These are phyloP conservation scores for Hirtodrosophila confusa DNA, from an alignment of 2,888 invertebrate species.

Conservation along the genomic window DNA sequence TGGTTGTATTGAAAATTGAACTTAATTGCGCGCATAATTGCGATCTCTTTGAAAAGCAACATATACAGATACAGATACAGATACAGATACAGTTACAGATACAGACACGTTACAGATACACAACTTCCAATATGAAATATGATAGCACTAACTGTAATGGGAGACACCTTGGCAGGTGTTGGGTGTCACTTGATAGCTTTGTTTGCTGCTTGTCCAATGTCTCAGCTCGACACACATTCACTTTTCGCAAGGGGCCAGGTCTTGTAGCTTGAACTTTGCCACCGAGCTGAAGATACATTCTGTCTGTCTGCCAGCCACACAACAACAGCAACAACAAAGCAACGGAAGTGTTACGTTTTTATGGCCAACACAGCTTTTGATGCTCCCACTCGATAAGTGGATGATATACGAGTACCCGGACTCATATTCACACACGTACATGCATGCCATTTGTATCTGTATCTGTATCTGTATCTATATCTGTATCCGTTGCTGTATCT, in stretches of 20 bases:
- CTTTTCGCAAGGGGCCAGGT: constrained; percentile 11
- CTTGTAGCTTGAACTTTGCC: constrained; percentile 45
- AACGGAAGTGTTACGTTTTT: constrained; percentile 72
- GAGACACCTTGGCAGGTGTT: constrained; percentile 49
- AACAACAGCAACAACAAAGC: constrained; percentile 31
- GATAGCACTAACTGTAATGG: constrained; percentile 48
- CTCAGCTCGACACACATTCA: constrained; percentile 5
- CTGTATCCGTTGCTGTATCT: too few relatives aligned
- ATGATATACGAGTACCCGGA: constrained; percentile 55
- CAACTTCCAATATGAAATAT: constrained; percentile 50
- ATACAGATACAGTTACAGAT: constrained; percentile 2
- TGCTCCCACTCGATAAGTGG: constrained; percentile 66
- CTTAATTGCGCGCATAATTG: constrained; percentile 58
- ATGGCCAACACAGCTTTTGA: constrained; percentile 46
- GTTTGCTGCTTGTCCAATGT: constrained; percentile 5
- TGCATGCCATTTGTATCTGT: not conserved
- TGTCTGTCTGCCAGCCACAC: constrained; percentile 1
- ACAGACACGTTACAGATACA: not conserved
- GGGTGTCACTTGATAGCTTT: constrained; percentile 54
- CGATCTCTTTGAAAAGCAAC: constrained; percentile 26
- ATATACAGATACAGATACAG: constrained; percentile 16
- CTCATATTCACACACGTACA: not conserved
- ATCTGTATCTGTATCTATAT: not conserved
- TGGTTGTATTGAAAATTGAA: constrained; percentile 40
- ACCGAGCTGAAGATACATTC: constrained; percentile 26